phyloP scores from a whole-genome alignment of 92 coral and sea anemone genomes.

The Paramuricea clavata region DNA sequence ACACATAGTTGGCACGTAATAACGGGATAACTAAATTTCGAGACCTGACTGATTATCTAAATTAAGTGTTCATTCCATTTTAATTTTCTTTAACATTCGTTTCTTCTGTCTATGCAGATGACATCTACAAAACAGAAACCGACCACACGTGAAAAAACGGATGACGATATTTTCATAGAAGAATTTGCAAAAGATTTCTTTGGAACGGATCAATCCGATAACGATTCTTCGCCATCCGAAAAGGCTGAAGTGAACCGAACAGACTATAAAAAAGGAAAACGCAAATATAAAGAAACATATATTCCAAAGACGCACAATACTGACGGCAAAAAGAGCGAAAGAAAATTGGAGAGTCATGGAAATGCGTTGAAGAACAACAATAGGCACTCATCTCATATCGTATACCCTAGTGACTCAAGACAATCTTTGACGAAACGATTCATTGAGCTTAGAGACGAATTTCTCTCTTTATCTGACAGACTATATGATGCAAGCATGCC shows the following conservation, averaged over 20 bases:
- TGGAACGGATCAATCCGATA: slow-evolving; percentile 1
- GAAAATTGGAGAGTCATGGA: no score
- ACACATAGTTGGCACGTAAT: no score
- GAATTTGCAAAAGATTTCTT: slow-evolving; percentile 35
- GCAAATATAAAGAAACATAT: background rate
- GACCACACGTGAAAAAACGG: background rate
- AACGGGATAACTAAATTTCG: no score
- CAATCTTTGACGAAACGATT: slow-evolving; percentile 7
- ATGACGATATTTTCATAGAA: background rate
- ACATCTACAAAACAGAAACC: background rate
- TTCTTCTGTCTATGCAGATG: background rate
- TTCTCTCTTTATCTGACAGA: slow-evolving; percentile 15
- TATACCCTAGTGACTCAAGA: background rate
- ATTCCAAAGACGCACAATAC: background rate
- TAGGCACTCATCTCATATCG: background rate
- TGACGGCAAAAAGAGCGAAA: background rate
- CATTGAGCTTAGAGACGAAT: slow-evolving; percentile 20
- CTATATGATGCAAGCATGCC: background rate
- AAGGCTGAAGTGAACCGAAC: background rate
- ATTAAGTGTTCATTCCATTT: background rate
- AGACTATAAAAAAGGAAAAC: background rate
- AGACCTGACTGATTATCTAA: no score
- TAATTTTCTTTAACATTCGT: background rate
- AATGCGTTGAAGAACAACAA: background rate
- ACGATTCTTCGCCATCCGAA: background rate